phyloP scores from a whole-genome alignment of 2,113 vertebrate species.

The Octodon degus region DNA sequence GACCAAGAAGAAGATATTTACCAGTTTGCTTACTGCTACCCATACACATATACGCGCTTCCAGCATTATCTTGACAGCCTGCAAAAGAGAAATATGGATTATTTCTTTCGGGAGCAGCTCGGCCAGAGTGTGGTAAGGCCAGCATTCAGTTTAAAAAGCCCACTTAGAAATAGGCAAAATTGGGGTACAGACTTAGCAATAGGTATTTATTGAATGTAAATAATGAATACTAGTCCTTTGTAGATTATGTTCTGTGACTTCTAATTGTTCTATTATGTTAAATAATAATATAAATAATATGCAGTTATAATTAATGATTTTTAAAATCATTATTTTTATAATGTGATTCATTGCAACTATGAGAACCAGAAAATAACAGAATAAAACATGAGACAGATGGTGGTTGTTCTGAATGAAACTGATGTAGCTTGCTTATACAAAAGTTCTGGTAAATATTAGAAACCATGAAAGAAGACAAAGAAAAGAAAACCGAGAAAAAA shows the following conservation, averaged over 20 bases:
- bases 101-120: constrained; percentile 93
- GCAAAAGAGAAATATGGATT: constrained; percentile 94
- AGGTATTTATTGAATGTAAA: constrained; percentile 21
- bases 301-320: background rate
- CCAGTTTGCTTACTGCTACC: constrained; percentile 98
- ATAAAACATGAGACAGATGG: constrained; percentile 45
- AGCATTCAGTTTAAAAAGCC: background rate
- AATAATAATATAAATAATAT: background rate
- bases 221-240: background rate
- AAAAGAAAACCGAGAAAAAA: background rate
- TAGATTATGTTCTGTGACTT: background rate
- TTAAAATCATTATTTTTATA: background rate
- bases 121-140: constrained; percentile 96
- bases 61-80: constrained; percentile 96
- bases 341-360: background rate
- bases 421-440: background rate
- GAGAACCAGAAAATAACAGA: background rate
- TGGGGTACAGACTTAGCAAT: background rate
- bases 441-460: background rate
- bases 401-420: constrained; percentile 42
- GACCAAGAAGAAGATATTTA: constrained; percentile 96
- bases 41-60: constrained; percentile 97
- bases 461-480: background rate
- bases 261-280: background rate
- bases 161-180: background rate